phyloP scores from a whole-genome alignment of 2,797 vertebrate genomes.

The Dicrostonyx torquatus region DNA sequence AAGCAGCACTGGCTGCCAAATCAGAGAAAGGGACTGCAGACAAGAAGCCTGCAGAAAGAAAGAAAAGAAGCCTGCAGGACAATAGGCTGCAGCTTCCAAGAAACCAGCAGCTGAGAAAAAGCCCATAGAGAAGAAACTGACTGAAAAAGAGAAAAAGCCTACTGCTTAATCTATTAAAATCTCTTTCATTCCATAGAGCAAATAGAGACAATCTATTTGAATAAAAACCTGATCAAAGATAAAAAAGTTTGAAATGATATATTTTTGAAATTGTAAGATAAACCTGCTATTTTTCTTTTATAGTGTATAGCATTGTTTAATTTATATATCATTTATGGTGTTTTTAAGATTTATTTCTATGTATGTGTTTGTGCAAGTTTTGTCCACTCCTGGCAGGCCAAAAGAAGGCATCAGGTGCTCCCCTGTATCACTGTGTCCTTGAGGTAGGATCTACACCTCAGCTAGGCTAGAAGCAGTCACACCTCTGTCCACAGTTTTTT shows the following conservation, averaged over 20 bases:
- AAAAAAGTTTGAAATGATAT: background rate
- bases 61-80: conserved; percentile 81
- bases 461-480: background rate
- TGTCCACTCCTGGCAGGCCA: background rate
- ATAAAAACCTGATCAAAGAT: conserved; percentile 69
- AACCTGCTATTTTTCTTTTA: background rate
- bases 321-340: background rate
- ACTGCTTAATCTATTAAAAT: conserved; percentile 50
- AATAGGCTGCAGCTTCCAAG: conserved; percentile 64
- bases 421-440: background rate
- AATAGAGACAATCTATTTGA: conserved; percentile 65
- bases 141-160: conserved; percentile 72
- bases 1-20: conserved; percentile 49
- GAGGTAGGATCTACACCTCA: background rate
- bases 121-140: conserved; percentile 66
- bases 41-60: conserved; percentile 89
- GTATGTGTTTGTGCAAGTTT: background rate
- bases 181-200: background rate
- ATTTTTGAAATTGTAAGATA: background rate
- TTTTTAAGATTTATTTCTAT: background rate
- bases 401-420: background rate
- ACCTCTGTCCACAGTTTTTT: background rate
- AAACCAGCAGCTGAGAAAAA: conserved; percentile 71
- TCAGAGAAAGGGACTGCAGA: conserved; percentile 70
- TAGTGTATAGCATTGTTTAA: background rate